Conservation (phyloP, 2,113 vertebrate species). For the Leptobrachium leishanense region DNA sequence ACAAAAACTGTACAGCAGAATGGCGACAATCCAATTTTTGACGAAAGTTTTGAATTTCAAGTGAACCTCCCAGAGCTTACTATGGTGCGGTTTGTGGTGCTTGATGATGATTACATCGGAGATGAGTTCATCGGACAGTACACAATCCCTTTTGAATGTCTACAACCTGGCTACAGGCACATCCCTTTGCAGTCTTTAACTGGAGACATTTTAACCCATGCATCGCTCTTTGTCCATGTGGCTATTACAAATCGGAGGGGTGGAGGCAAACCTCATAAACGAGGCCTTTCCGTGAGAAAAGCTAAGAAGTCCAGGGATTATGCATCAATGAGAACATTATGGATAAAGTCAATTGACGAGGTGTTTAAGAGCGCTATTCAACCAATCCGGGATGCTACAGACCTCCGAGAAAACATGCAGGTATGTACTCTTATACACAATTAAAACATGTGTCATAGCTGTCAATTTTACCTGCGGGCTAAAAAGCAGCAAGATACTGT, state of each 20-base stretch:
- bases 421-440: slow-evolving; percentile 62
- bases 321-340: slow-evolving; percentile 87
- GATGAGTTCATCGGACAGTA: slow-evolving; percentile 97
- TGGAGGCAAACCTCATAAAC: slow-evolving; percentile 94
- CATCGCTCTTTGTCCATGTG: slow-evolving; percentile 93
- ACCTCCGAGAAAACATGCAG: slow-evolving; percentile 98
- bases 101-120: slow-evolving; percentile 96
- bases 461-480: background rate
- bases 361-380: slow-evolving; percentile 91
- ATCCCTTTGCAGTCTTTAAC: slow-evolving; percentile 90
- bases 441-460: background rate
- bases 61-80: slow-evolving; percentile 95
- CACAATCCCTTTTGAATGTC: slow-evolving; percentile 95
- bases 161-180: slow-evolving; percentile 94
- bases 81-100: slow-evolving; percentile 95
- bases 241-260: slow-evolving; percentile 96
- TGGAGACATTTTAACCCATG: slow-evolving; percentile 84
- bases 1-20: slow-evolving; percentile 96
- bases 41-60: slow-evolving; percentile 98
- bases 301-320: slow-evolving; percentile 91
- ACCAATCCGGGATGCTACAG: slow-evolving; percentile 89
- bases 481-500: no score
- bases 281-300: slow-evolving; percentile 93
- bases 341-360: slow-evolving; percentile 91
- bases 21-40: slow-evolving; percentile 93